phyloP scores from a whole-genome alignment of 2,888 invertebrate species.

The Melinopterus prodromus region DNA sequence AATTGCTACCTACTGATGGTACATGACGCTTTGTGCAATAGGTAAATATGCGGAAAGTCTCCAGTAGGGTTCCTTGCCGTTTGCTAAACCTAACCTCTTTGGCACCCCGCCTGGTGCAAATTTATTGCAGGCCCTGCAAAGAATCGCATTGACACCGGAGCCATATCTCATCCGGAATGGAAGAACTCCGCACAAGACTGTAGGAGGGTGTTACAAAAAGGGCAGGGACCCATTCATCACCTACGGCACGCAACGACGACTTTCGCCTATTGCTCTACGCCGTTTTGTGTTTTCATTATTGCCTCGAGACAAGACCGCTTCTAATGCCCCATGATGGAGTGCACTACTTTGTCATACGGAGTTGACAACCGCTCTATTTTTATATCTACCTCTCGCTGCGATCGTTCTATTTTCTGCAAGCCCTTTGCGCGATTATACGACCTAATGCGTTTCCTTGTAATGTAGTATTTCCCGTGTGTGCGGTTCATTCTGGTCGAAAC shows the following conservation, averaged over 20 bases:
- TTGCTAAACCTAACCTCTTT: neutral
- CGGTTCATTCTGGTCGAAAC: neutral
- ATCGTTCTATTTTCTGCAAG: neutral
- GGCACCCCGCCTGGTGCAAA: neutral
- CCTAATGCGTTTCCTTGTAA: neutral
- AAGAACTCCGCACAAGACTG: constrained; percentile 12
- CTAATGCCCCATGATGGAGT: neutral
- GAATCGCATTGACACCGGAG: neutral
- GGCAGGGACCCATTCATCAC: constrained; percentile 10
- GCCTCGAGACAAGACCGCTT: neutral
- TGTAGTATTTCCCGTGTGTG: neutral
- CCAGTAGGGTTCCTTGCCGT: neutral
- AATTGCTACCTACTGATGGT: no score
- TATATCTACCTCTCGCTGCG: constrained; percentile 4
- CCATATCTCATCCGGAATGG: neutral
- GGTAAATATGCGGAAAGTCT: neutral
- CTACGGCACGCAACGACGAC: neutral
- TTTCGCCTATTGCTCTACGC: neutral
- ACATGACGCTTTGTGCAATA: neutral
- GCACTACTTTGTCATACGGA: neutral
- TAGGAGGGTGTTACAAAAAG: constrained; percentile 8
- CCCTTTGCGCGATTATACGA: no score
- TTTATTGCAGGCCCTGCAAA: neutral
- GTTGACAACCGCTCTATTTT: neutral
- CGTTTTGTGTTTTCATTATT: constrained; percentile 4